Percentiles rank a stretch among this genome's conserved stretches.
phyloP scores from a whole-genome alignment of 2,113 vertebrate species.

The Mormoops blainvillei region DNA sequence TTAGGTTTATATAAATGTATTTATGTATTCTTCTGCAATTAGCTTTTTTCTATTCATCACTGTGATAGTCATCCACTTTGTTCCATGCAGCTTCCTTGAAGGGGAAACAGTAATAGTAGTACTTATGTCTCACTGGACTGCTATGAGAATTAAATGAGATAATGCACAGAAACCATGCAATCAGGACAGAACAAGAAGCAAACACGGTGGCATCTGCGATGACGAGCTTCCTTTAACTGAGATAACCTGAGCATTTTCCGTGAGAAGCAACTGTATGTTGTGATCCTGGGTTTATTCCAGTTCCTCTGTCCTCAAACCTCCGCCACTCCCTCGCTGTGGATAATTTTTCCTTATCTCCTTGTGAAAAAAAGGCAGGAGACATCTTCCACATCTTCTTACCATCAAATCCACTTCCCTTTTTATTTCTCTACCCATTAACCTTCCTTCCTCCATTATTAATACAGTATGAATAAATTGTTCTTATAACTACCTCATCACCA shows the following conservation, averaged over 20 bases:
- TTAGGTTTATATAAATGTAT: background rate
- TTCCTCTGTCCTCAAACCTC: background rate
- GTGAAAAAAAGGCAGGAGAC: background rate
- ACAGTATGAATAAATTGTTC: background rate
- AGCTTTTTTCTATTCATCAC: background rate
- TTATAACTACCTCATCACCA: background rate
- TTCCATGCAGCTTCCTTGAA: background rate
- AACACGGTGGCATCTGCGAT: rapidly evolving
- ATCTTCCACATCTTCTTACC: background rate
- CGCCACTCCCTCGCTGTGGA: background rate
- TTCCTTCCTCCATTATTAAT: background rate
- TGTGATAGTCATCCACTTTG: background rate
- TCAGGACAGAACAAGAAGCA: background rate
- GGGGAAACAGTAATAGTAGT: background rate
- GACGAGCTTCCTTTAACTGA: background rate
- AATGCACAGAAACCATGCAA: rapidly evolving
- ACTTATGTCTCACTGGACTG: background rate
- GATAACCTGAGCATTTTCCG: background rate
- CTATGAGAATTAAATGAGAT: background rate
- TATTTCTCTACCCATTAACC: background rate
- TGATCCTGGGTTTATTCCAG: background rate
- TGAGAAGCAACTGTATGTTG: background rate
- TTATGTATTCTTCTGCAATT: background rate
- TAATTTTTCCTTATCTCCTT: background rate
- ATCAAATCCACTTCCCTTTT: background rate